Evolutionary conservation across 2,888 invertebrate genomes (phyloP), one percentile per base, ranked within the genome.

Genomic region (Brachylomia viminalis): DNA sequence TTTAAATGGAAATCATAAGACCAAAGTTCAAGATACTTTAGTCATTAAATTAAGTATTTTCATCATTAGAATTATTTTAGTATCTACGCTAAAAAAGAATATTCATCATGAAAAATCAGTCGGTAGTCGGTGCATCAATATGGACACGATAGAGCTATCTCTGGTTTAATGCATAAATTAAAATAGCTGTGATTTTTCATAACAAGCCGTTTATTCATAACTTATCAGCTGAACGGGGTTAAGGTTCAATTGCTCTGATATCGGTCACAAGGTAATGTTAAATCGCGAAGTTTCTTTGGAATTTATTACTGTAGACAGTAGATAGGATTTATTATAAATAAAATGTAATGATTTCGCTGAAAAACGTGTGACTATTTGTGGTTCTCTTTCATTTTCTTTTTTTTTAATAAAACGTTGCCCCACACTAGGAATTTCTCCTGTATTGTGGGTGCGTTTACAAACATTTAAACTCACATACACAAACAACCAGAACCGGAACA

Each of bases 201-300:
- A 79, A 86, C 70, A 83, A 78, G 30, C 72, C 67, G 59, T 72
- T 85, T 88, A 87, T 88, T 88, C 80, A 88, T 88, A 86, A 69
- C 68, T 86, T 91, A 91, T 91, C 89, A 75, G 71, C 52, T 47
- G 61, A 82, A 75, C 71, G 81, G 75, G 92, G 91, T 89, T 79
- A 83, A 67, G 79, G 91, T 89, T 90, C 90, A 90, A 86, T 83
- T 81, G 30, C 72, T 65, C 59, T 70, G 83, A 82, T 86, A 87
- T 79, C 71, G 59, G 61, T 56, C 49, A 68, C 82, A 84, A 80
- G 82, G 79, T 80, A 80, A 80, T 45, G 45, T 72, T 65, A 64
- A 80, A 75, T 81, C 59, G 59, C 61, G 68, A 82, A 73, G 75
- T 56, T 78, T 67, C 82, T 75, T 64, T 38, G 77, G 6, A 70